Conservation (phyloP, 2,888 invertebrate species). For the Drosophila rubida region DNA sequence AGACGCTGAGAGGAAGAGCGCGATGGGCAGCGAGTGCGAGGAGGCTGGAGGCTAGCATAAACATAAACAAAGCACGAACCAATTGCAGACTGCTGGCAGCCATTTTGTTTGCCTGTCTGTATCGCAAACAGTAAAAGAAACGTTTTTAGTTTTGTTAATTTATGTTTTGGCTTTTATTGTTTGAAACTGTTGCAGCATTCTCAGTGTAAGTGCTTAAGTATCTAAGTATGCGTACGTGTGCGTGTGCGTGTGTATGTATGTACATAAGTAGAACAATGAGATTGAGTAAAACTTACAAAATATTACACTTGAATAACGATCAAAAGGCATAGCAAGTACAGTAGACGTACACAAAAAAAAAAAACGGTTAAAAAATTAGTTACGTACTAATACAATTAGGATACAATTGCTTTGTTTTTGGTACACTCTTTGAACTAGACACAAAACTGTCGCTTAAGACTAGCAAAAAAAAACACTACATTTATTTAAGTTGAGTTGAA, state of each 20-base stretch:
- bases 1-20: neutral
- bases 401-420: slow-evolving; percentile 38
- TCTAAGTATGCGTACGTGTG: neutral
- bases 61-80: slow-evolving; percentile 34
- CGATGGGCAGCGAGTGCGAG: slow-evolving; percentile 5
- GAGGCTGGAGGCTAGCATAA: slow-evolving; percentile 1
- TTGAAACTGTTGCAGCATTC: slow-evolving; percentile 47
- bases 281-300: slow-evolving; percentile 7
- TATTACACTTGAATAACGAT: slow-evolving; percentile 50
- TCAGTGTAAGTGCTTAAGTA: neutral
- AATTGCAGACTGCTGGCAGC: slow-evolving; percentile 48
- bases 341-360: slow-evolving; percentile 22
- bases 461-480: slow-evolving; percentile 32
- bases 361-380: slow-evolving; percentile 24
- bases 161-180: slow-evolving; percentile 48
- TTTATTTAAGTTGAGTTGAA: slow-evolving; percentile 7
- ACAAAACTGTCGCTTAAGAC: slow-evolving; percentile 46
- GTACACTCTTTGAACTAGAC: slow-evolving; percentile 54
- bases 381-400: slow-evolving; percentile 50
- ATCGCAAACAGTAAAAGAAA: slow-evolving; percentile 9
- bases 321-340: slow-evolving; percentile 18
- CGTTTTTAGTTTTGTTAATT: slow-evolving; percentile 38
- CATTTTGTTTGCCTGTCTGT: slow-evolving; percentile 43
- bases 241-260: slow-evolving; percentile 17
- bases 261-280: slow-evolving; percentile 45